A percentile compares a stretch with the other conserved stretches of the same genome.
phyloP scores from a whole-genome alignment of 2,888 invertebrate species.

The Hyles lineata region DNA sequence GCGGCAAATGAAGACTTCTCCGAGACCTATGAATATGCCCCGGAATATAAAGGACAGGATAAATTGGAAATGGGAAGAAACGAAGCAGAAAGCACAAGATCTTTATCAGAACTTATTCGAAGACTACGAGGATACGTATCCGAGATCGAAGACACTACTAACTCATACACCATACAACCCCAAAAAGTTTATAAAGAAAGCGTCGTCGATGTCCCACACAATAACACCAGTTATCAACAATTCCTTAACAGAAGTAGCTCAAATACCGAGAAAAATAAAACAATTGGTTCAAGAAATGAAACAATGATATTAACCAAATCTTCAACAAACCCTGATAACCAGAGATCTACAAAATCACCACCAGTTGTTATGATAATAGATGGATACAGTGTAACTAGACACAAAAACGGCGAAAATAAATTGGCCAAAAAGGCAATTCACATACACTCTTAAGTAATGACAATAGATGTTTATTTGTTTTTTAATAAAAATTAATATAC shows the following conservation, averaged over 20 bases:
- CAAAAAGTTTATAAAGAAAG: constrained; percentile 66
- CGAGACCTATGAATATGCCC: constrained; percentile 49
- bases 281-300: constrained; percentile 72
- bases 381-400: constrained; percentile 76
- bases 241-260: constrained; percentile 71
- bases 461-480: constrained; percentile 41
- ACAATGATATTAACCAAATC: constrained; percentile 53
- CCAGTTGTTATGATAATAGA: constrained; percentile 72
- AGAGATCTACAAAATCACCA: constrained; percentile 48
- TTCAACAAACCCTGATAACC: constrained; percentile 41
- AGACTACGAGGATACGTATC: constrained; percentile 67
- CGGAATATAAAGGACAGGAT: constrained; percentile 60
- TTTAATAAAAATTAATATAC: constrained; percentile 40
- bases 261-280: constrained; percentile 73
- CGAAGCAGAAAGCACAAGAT: constrained; percentile 69
- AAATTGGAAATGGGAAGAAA: constrained; percentile 66
- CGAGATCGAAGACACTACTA: constrained; percentile 56
- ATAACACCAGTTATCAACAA: constrained; percentile 74
- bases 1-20: constrained; percentile 50
- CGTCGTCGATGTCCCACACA: constrained; percentile 61
- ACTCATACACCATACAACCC: constrained; percentile 61
- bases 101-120: constrained; percentile 72
- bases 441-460: constrained; percentile 53
- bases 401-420: constrained; percentile 75
- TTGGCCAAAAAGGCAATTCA: constrained; percentile 66